Evolutionary conservation across 2,888 invertebrate genomes (phyloP).

Genomic region (Nymphalis polychloros): DNA sequence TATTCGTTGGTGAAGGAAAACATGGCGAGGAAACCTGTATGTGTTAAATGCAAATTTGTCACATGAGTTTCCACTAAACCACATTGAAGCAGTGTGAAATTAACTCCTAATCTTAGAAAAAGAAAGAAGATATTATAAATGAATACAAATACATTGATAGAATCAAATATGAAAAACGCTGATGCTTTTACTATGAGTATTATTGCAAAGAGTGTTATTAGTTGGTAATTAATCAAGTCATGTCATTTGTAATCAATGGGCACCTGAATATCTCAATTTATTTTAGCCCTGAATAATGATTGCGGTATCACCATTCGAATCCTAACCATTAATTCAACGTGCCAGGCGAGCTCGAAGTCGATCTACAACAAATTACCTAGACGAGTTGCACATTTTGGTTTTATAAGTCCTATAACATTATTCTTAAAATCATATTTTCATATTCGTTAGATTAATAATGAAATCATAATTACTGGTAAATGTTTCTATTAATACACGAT

Average conservation of each 20-base stretch:
- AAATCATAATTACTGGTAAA: too few relatives aligned
- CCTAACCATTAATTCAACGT: slow-evolving; percentile 25
- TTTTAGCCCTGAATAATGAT: slow-evolving; percentile 32
- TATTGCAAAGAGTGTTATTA: slow-evolving; percentile 47
- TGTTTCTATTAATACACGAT: too few relatives aligned
- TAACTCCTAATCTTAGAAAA: too few relatives aligned
- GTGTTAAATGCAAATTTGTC: too few relatives aligned
- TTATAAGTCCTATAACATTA: background rate
- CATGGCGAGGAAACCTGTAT: too few relatives aligned
- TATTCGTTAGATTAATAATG: too few relatives aligned
- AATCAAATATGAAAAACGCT: background rate
- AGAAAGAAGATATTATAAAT: too few relatives aligned
- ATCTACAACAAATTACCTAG: background rate
- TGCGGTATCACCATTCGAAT: slow-evolving; percentile 20
- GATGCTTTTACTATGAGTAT: background rate
- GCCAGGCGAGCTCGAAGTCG: background rate
- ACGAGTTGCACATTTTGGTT: background rate
- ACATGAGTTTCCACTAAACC: too few relatives aligned
- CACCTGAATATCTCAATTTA: slow-evolving; percentile 39
- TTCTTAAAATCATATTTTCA: too few relatives aligned
- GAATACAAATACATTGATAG: too few relatives aligned
- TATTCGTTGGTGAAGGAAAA: too few relatives aligned
- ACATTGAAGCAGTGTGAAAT: too few relatives aligned
- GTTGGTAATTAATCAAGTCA: slow-evolving; percentile 49
- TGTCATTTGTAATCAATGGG: slow-evolving; percentile 48